phyloP scores from a whole-genome alignment of 1,140 invertebrate genomes.

The Monomorium pharaonis region DNA sequence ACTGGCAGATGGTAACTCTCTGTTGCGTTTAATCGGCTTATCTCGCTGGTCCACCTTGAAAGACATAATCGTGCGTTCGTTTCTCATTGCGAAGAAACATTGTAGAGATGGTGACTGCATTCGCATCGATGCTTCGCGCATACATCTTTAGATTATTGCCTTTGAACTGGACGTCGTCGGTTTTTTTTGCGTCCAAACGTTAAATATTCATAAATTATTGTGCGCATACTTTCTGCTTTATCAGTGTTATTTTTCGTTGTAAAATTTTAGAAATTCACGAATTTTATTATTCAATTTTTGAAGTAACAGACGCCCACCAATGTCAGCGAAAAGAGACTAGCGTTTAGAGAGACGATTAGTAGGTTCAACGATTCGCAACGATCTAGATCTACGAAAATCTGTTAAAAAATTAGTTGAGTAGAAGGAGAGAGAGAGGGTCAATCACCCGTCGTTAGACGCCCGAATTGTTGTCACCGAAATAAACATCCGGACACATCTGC shows the following conservation, averaged over 20 bases:
- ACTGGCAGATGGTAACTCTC: constrained; percentile 77
- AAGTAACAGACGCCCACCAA: not conserved
- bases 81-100: constrained; percentile 17
- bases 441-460: constrained; percentile 14
- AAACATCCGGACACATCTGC: constrained; percentile 73
- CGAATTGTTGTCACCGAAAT: constrained; percentile 64
- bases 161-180: not conserved
- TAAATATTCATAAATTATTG: not conserved
- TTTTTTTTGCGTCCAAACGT: not conserved
- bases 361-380: not conserved
- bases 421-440: constrained; percentile 20
- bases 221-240: not conserved
- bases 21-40: constrained; percentile 81
- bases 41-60: constrained; percentile 34
- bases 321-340: not conserved
- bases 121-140: not conserved
- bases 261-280: not conserved
- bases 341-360: not conserved
- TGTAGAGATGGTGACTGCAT: not conserved
- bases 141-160: not conserved
- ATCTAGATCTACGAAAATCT: not conserved
- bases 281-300: not conserved
- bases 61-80: constrained; percentile 36
- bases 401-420: not conserved
- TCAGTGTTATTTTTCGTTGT: not conserved